Evolutionary conservation across 2,888 invertebrate genomes (phyloP).

Genomic region (Bellardia pandia): DNA sequence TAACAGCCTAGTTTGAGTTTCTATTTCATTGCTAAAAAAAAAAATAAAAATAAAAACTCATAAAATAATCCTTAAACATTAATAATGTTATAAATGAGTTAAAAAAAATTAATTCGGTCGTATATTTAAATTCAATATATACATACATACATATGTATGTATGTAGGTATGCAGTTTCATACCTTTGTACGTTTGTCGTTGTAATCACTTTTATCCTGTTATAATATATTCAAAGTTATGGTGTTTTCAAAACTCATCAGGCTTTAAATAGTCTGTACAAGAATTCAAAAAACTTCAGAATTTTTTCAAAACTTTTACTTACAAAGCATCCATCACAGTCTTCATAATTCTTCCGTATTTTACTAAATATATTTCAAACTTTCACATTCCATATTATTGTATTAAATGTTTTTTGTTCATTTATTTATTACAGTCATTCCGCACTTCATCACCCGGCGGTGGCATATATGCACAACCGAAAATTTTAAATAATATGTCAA

Average conservation of each 20-base stretch:
- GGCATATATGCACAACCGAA: constrained; percentile 84
- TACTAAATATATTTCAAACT: background rate
- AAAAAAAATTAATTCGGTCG: no score
- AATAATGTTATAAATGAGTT: no score
- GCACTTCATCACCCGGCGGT: constrained; percentile 82
- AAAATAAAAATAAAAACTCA: background rate
- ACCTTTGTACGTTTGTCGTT: no score
- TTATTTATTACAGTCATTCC: constrained; percentile 81
- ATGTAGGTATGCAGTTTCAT: no score
- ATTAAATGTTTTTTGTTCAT: constrained; percentile 53
- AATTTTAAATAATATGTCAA: constrained; percentile 83
- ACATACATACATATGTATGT: no score
- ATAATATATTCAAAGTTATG: no score
- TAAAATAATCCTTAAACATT: no score
- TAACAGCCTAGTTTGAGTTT: constrained; percentile 72
- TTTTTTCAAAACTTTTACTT: background rate
- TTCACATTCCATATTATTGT: background rate
- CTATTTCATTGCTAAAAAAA: constrained; percentile 13
- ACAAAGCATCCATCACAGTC: background rate
- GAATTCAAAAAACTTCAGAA: no score
- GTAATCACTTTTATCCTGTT: no score
- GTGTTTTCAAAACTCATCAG: no score
- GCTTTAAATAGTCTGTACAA: no score
- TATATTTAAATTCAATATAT: no score
- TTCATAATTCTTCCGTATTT: background rate